phyloP scores from a whole-genome alignment of 2,797 vertebrate species.

The Coccyzus lansbergi region DNA sequence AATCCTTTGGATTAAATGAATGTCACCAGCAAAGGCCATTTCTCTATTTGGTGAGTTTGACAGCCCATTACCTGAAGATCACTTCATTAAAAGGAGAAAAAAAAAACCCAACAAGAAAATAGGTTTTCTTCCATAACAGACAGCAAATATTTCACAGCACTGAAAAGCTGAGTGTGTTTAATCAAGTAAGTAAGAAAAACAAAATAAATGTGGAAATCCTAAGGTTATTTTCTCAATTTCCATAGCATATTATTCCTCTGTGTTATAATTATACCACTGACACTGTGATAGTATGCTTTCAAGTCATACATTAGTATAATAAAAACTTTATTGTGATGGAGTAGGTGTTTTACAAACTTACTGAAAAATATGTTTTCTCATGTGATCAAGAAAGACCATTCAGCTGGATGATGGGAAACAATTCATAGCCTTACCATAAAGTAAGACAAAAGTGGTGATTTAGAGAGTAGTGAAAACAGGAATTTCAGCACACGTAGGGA shows the following conservation, averaged over 20 bases:
- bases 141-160: not conserved
- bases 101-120: not conserved
- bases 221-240: not conserved
- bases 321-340: not conserved
- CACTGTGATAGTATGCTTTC: not conserved
- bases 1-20: conserved; percentile 16
- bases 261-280: not conserved
- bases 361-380: not conserved
- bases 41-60: not conserved
- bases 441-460: conserved; percentile 18
- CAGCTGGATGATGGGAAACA: not conserved
- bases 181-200: not conserved
- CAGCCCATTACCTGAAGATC: not conserved
- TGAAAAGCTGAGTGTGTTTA: not conserved
- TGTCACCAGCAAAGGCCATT: not conserved
- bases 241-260: not conserved
- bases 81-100: not conserved
- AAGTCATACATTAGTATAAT: not conserved
- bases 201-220: not conserved
- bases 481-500: not conserved
- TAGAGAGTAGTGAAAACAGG: not conserved
- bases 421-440: not conserved
- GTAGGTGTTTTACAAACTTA: not conserved
- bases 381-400: not conserved
- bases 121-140: not conserved